Percentiles rank a stretch among this genome's conserved stretches.
phyloP scores from a whole-genome alignment of 2,113 vertebrate species.

The Solenodon paradoxus region DNA sequence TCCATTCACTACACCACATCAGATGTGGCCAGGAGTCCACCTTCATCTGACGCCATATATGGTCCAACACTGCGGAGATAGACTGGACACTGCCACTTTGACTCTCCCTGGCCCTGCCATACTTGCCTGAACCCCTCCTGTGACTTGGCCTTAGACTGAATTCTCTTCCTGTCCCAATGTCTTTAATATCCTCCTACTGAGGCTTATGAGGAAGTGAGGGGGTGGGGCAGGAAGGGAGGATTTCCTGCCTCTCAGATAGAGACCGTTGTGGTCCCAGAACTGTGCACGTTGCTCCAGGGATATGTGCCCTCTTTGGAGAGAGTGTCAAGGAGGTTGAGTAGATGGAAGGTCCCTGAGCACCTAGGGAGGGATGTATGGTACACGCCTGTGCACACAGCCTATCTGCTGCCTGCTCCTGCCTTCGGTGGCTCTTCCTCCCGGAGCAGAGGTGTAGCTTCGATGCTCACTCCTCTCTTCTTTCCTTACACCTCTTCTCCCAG shows the following conservation, averaged over 20 bases:
- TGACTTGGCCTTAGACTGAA: not conserved
- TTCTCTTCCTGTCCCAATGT: not conserved
- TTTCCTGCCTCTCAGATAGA: not conserved
- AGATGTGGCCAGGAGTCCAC: not conserved
- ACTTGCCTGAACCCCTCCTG: not conserved
- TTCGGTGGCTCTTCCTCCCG: not conserved
- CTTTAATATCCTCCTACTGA: not conserved
- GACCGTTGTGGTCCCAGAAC: not conserved
- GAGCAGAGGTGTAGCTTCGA: not conserved
- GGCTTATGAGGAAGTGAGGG: not conserved
- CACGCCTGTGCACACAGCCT: not conserved
- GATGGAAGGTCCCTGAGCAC: not conserved
- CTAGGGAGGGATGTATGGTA: not conserved
- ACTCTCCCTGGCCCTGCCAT: rapidly evolving
- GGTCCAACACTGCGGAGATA: not conserved
- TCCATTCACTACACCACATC: not conserved
- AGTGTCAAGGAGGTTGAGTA: not conserved
- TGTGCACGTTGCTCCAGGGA: not conserved
- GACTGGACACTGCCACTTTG: not conserved
- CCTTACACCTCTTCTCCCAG: not conserved
- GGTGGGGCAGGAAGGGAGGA: not conserved
- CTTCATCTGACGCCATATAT: not conserved
- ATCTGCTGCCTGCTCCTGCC: not conserved
- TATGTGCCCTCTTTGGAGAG: not conserved
- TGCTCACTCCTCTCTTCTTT: not conserved